A percentile compares a stretch with the other conserved stretches of the same genome.
These are phyloP conservation scores for Allobates femoralis DNA, from an alignment of 2,797 vertebrate genomes.

Conservation along the genomic window DNA sequence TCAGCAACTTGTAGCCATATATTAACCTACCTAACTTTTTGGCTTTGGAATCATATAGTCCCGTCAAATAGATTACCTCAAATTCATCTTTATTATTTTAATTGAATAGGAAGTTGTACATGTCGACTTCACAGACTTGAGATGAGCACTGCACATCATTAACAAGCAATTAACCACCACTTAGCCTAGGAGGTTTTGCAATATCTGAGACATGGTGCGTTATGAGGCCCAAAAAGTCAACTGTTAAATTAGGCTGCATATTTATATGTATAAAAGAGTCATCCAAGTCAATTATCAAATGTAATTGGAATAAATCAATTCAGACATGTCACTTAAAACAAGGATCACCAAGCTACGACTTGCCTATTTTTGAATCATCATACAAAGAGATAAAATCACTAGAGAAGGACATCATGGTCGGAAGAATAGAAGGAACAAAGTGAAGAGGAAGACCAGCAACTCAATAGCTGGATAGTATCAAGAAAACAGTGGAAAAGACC, in stretches of 20 bases:
- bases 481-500: too few relatives aligned
- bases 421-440: too few relatives aligned
- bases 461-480: too few relatives aligned
- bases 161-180: not conserved
- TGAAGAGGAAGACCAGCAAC: too few relatives aligned
- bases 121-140: constrained; percentile 82
- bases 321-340: too few relatives aligned
- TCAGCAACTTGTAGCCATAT: constrained; percentile 29
- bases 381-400: too few relatives aligned
- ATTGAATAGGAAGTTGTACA: constrained; percentile 83
- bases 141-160: constrained; percentile 57
- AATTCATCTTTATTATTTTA: constrained; percentile 65
- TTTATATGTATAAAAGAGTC: too few relatives aligned
- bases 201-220: not conserved
- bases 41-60: constrained; percentile 1
- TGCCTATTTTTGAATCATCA: too few relatives aligned
- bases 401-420: too few relatives aligned
- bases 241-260: not conserved
- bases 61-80: not conserved
- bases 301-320: too few relatives aligned
- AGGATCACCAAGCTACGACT: too few relatives aligned
- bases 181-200: not conserved
- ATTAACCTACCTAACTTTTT: constrained; percentile 27
- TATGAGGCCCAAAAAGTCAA: not conserved
- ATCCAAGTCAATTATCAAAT: too few relatives aligned